These are phyloP conservation scores for Hyaena hyaena DNA, from an alignment of 2,113 vertebrate species.

Conservation along the genomic window DNA sequence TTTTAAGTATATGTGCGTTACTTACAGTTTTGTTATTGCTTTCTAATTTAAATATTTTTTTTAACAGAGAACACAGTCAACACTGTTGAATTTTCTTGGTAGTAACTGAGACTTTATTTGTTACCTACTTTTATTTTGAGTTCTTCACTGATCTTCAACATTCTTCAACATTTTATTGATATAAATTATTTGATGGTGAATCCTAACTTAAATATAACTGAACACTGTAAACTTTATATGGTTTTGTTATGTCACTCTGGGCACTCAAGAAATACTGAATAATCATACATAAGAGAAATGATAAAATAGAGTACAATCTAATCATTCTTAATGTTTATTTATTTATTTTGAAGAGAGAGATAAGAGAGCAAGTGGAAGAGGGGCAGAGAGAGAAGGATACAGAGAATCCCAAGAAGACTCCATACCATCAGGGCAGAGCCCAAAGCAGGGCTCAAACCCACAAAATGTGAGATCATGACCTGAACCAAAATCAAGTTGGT, in stretches of 20 bases:
- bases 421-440: too few relatives aligned
- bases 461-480: too few relatives aligned
- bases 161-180: slow-evolving; percentile 5
- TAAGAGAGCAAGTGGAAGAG: too few relatives aligned
- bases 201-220: background rate
- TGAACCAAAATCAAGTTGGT: too few relatives aligned
- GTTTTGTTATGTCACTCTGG: background rate
- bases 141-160: background rate
- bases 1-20: background rate
- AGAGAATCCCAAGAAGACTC: too few relatives aligned
- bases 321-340: background rate
- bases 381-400: too few relatives aligned
- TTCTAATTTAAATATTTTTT: background rate
- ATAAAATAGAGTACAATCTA: background rate
- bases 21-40: background rate
- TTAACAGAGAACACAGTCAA: background rate
- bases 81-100: background rate
- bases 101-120: slow-evolving; percentile 8
- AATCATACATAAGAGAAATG: background rate
- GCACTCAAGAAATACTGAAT: background rate
- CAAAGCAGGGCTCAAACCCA: too few relatives aligned
- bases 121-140: background rate
- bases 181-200: background rate
- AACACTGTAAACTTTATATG: background rate
- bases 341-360: too few relatives aligned